A percentile compares a stretch with the other conserved stretches of the same genome.
These are phyloP conservation scores for Spondyliosoma cantharus DNA, from an alignment of 2,797 vertebrate genomes.

Conservation along the genomic window DNA sequence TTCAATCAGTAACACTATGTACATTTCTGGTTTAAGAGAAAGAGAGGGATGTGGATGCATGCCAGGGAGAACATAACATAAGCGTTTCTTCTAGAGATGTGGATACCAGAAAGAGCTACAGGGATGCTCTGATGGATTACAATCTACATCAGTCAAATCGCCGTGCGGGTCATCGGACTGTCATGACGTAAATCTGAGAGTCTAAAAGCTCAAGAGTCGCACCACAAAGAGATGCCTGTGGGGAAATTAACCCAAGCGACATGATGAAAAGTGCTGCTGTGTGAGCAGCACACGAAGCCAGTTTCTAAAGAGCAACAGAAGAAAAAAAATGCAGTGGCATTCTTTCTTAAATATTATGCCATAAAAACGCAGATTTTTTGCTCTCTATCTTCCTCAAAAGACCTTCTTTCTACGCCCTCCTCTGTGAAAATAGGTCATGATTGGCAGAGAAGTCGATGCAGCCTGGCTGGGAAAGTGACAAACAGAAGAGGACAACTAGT, in stretches of 20 bases:
- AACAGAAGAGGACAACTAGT: slow-evolving; percentile 52
- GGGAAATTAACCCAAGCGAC: slow-evolving; percentile 34
- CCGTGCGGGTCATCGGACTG: slow-evolving; percentile 46
- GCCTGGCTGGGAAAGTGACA: slow-evolving; percentile 30
- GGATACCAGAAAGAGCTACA: slow-evolving; percentile 36
- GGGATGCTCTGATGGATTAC: slow-evolving; percentile 46
- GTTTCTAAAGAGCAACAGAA: slow-evolving; percentile 1
- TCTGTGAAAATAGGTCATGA: slow-evolving; percentile 64
- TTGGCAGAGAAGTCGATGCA: slow-evolving; percentile 5
- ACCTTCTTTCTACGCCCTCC: slow-evolving; percentile 16
- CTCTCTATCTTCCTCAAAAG: neutral
- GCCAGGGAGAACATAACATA: slow-evolving; percentile 13
- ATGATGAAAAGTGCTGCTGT: slow-evolving; percentile 11
- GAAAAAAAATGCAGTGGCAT: neutral
- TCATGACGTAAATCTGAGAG: slow-evolving; percentile 31
- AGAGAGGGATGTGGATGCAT: slow-evolving; percentile 3
- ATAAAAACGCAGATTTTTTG: neutral
- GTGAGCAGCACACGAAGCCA: neutral
- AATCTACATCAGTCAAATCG: slow-evolving; percentile 56
- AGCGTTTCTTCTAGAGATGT: slow-evolving; percentile 22
- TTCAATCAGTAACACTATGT: slow-evolving; percentile 26
- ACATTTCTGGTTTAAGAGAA: neutral
- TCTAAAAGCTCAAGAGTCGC: slow-evolving; percentile 21
- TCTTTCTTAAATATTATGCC: neutral
- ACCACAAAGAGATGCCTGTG: slow-evolving; percentile 36